phyloP scores from a whole-genome alignment of 2,888 invertebrate genomes.

The Marasmarcha lunaedactyla region DNA sequence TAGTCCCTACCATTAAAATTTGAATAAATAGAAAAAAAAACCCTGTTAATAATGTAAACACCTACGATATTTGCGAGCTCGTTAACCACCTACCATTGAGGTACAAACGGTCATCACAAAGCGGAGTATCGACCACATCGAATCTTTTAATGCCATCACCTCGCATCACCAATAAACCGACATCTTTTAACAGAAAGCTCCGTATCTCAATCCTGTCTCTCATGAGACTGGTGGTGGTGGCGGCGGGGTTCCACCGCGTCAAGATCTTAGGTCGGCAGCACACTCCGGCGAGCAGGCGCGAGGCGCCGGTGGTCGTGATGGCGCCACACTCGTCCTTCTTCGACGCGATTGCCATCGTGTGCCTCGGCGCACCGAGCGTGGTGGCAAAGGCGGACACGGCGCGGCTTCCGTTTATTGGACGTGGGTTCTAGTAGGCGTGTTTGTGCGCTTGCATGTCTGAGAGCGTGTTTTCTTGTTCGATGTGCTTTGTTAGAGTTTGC shows the following conservation, averaged over 20 bases:
- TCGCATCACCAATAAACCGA: too few relatives aligned
- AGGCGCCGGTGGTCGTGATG: conserved; percentile 87
- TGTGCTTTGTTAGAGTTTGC: too few relatives aligned
- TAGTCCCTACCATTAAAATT: too few relatives aligned
- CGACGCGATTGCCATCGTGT: conserved; percentile 87
- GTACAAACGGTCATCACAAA: too few relatives aligned
- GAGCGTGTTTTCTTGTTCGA: not conserved
- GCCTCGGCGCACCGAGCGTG: conserved; percentile 87
- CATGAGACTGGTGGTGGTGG: conserved; percentile 81
- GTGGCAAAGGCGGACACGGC: conserved; percentile 91
- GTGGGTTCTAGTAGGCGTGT: conserved; percentile 68
- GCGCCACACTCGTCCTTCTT: conserved; percentile 94
- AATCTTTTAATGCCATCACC: too few relatives aligned
- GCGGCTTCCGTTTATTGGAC: conserved; percentile 88
- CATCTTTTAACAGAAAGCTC: conserved; percentile 60
- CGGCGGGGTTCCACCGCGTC: conserved; percentile 86
- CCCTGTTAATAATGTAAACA: too few relatives aligned
- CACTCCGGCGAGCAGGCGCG: conserved; percentile 58
- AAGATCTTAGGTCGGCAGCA: conserved; percentile 76
- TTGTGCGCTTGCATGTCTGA: not conserved
- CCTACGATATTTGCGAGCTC: too few relatives aligned
- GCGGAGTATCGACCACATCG: too few relatives aligned
- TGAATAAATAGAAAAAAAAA: too few relatives aligned
- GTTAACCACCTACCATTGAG: too few relatives aligned
- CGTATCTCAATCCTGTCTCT: conserved; percentile 75